Evolutionary conservation across 2,113 vertebrate species (phyloP).

Genomic region (Gadus macrocephalus): DNA sequence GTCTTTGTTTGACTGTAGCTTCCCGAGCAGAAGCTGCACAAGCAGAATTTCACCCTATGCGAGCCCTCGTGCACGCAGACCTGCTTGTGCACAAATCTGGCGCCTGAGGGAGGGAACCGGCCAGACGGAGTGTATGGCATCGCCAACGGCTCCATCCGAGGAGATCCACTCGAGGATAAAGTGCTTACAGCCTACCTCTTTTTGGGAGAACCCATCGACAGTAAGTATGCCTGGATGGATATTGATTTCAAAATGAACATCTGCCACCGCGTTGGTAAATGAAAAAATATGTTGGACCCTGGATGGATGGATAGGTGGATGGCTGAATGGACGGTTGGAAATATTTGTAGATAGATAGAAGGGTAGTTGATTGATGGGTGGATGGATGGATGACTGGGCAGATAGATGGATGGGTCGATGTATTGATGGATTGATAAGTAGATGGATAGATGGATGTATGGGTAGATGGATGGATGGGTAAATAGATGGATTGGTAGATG

Average conservation of each 20-base stretch:
- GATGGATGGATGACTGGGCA: background rate
- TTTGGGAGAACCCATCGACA: accelerated
- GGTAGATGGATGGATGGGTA: background rate
- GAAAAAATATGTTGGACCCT: background rate
- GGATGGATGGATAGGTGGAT: no score
- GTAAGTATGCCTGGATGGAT: slow-evolving; percentile 46
- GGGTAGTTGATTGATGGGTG: no score
- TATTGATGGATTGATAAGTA: background rate
- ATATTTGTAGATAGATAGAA: no score
- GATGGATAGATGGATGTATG: background rate
- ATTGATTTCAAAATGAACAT: background rate
- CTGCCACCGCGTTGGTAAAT: background rate
- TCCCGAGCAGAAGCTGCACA: accelerated
- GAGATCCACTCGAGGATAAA: accelerated
- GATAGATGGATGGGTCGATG: background rate
- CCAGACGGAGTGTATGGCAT: slow-evolving; percentile 29
- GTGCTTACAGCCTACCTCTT: slow-evolving; percentile 32
- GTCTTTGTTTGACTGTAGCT: slow-evolving; percentile 31
- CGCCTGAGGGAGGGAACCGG: accelerated
- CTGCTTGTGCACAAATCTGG: slow-evolving; percentile 58
- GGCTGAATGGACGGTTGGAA: no score
- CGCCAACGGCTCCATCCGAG: accelerated
- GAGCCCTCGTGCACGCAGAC: slow-evolving; percentile 19
- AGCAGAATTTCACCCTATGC: slow-evolving; percentile 39
- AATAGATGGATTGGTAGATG: no score